Evolutionary conservation across 2,113 vertebrate genomes (phyloP), one percentile per base, ranked within the genome.

Genomic region (Dicentrarchus labrax): DNA sequence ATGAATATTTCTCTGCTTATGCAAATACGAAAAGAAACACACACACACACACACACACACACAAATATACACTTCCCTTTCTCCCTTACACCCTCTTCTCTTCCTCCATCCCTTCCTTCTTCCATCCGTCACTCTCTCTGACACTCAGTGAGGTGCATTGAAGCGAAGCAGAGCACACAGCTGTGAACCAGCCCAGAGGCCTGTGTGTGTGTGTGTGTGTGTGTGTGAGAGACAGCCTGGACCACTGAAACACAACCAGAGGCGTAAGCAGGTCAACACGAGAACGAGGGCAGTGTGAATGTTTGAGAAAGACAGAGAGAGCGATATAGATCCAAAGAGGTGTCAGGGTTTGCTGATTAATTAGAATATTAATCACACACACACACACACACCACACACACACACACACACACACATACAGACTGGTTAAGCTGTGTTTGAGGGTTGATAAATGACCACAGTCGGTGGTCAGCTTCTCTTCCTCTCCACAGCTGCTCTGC

Each of bases 101-200:
- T 45, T 64, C 38, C 22, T 50, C 48, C 24, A 12, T 57, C 22
- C 45, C 66, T 21, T 51, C 17, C n/a, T 43, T 79, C 47, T 9
- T 76, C 65, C 16, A 19, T 86, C 74, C 69, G 71, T 86, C 87
- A 88, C 69, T 60, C 51, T 71, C 56, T 24, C 69, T 76, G 78
- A 59, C 75, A 86, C 64, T 75, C 82, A 81, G 69, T 13, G 51
- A 89, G 76, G 76, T 76, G 81, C 87, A 84, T 2, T 84, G 86
- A 82, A 84, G 87, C 76, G 38, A 78, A 84, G 76, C 84, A 84
- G 77, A 88, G 83, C 78, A 70, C 75, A 82, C 91, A 89, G 90
- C 85, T 91, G 78, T 89, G 88, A 86, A 86, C 59, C 69, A 72
- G 71, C 88, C 85, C 85, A 85, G 24, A 59, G 88, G 80, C 76